Conservation (phyloP, 92 coral and sea anemone species). For the Epizoanthus ramosus region DNA sequence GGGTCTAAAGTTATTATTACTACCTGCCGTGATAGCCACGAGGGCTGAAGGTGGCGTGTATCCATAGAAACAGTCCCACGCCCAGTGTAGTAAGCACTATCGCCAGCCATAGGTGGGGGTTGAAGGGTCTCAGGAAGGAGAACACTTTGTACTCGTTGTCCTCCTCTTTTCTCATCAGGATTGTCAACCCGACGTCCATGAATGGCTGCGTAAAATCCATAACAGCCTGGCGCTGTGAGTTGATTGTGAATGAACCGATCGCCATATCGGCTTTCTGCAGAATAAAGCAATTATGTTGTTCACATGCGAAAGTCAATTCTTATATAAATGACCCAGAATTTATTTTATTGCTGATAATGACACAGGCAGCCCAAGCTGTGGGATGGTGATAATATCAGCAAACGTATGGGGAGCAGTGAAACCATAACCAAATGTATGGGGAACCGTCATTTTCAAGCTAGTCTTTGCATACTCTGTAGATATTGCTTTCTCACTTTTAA, state of each 20-base stretch:
- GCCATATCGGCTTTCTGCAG: conserved; percentile 79
- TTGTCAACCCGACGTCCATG: conserved; percentile 76
- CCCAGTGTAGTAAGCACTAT: conserved; percentile 66
- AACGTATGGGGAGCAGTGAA: too few relatives aligned
- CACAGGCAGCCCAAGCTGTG: not conserved
- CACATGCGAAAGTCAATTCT: not conserved
- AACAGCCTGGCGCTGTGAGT: conserved; percentile 66
- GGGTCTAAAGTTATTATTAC: too few relatives aligned
- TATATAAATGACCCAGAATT: too few relatives aligned
- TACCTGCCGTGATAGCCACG: conserved; percentile 74
- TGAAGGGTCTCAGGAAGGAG: conserved; percentile 74
- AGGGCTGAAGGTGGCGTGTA: conserved; percentile 77
- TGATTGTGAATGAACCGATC: conserved; percentile 71
- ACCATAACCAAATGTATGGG: too few relatives aligned
- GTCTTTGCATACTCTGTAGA: too few relatives aligned
- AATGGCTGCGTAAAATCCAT: conserved; percentile 77
- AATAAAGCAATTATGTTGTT: not conserved
- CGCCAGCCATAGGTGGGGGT: conserved; percentile 71
- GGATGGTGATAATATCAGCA: too few relatives aligned
- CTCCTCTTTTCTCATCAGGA: conserved; percentile 63
- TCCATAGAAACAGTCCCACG: conserved; percentile 67
- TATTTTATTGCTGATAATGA: not conserved
- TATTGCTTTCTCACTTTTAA: too few relatives aligned
- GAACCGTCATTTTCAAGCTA: too few relatives aligned
- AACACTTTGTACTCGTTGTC: conserved; percentile 67